A percentile compares a stretch with the other conserved stretches of the same genome.
These are phyloP conservation scores for Lontra canadensis DNA, from an alignment of 2,113 vertebrate genomes.

Conservation along the genomic window DNA sequence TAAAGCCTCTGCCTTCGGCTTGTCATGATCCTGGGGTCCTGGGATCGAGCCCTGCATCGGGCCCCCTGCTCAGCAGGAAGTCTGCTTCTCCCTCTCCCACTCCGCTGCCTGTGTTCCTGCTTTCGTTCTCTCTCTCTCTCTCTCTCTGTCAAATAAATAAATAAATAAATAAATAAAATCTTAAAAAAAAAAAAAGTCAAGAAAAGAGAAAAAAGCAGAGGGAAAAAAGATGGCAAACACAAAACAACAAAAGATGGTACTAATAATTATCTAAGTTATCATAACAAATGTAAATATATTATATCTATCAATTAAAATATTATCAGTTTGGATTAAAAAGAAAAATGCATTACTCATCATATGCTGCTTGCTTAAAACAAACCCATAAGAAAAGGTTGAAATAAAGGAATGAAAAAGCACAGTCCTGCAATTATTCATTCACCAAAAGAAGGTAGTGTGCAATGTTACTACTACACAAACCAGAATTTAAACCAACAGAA, in stretches of 20 bases:
- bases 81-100: too few relatives aligned
- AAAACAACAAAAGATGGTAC: neutral
- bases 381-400: neutral
- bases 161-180: too few relatives aligned
- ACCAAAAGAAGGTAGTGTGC: neutral
- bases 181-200: neutral
- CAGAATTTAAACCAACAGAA: slow-evolving; percentile 7
- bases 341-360: neutral
- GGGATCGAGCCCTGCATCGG: too few relatives aligned
- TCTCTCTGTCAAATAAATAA: too few relatives aligned
- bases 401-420: neutral
- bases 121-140: too few relatives aligned
- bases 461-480: neutral
- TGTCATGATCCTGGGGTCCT: too few relatives aligned
- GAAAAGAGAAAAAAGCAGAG: neutral
- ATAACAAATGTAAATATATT: neutral
- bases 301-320: neutral
- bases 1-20: too few relatives aligned
- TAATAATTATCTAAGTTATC: neutral
- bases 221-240: neutral
- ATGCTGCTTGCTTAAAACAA: neutral
- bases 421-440: neutral
- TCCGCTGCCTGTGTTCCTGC: too few relatives aligned
- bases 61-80: too few relatives aligned
- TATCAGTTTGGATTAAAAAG: neutral